Percentiles rank a stretch among this genome's conserved stretches.
phyloP scores from a whole-genome alignment of 92 coral and sea anemone genomes.

The Epizoanthus rinbou region DNA sequence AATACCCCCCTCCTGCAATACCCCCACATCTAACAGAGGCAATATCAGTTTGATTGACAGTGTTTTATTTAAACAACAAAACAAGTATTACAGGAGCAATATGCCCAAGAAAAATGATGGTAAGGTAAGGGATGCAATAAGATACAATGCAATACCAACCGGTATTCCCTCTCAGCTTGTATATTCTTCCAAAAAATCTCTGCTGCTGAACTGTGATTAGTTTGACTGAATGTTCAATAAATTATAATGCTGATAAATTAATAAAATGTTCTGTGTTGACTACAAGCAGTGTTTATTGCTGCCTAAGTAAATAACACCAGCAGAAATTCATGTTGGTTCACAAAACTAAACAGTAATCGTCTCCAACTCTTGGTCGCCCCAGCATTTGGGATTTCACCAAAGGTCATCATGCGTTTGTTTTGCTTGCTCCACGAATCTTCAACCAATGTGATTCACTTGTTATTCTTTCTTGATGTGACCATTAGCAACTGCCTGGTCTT shows the following conservation, averaged over 20 bases:
- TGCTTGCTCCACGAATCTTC: slow-evolving; percentile 3
- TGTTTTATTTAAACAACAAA: too few relatives aligned
- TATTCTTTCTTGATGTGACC: slow-evolving; percentile 47
- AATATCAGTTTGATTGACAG: too few relatives aligned
- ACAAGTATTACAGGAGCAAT: too few relatives aligned
- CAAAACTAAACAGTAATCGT: slow-evolving; percentile 43
- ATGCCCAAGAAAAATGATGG: too few relatives aligned
- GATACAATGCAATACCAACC: too few relatives aligned
- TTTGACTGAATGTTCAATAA: background rate
- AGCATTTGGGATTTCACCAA: slow-evolving; percentile 63
- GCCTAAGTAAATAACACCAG: background rate
- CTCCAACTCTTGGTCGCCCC: slow-evolving; percentile 72
- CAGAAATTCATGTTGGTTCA: slow-evolving; percentile 7
- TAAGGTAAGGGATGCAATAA: too few relatives aligned
- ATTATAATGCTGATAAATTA: background rate
- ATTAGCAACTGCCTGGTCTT: slow-evolving; percentile 35
- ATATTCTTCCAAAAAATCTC: too few relatives aligned
- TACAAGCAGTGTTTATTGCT: background rate
- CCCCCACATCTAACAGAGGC: too few relatives aligned
- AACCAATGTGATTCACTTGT: background rate
- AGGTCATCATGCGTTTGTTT: slow-evolving; percentile 66
- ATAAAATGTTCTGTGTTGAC: background rate
- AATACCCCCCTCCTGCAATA: too few relatives aligned
- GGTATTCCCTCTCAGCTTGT: too few relatives aligned
- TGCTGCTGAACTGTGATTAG: too few relatives aligned